Base-by-base conservation (phyloP, 2,888 invertebrate species). In the Drosophila meridiana region DNA sequence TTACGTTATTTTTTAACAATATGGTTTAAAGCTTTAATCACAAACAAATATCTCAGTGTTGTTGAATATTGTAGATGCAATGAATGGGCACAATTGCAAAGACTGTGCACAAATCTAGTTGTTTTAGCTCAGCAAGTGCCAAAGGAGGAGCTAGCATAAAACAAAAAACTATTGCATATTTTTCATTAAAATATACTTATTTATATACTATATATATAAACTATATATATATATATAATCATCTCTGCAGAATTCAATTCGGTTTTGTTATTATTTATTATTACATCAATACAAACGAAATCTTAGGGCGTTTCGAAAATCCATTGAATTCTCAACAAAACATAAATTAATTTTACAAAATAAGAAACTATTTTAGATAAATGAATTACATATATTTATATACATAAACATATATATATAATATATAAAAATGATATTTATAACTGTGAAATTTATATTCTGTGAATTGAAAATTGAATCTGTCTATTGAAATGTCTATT, bases 11-110 rank as follows among this genome's bases (percentile, higher is more conserved):
- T 30, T 67, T 48, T 48, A 70, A 63, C 59, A 59, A 62, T 57
- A 59, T 68, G 78, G 83, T 88, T 75, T 42, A 56, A 77, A 86
- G 84, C 87, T 84, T 83, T 85, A 83, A 56, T 65, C 47, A 67
- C 30, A 20, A 20, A 38, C 2, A n/a, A n/a, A 43, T 20, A 20
- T 55, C 53, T 73, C 53, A 34, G 20, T 65, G 52, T 59, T 72
- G 69, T 70, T 57, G 28, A 60, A 32, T 65, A 42, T 74, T 52
- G 64, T 78, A 30, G 9, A 50, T 50, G 13, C 65, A 57, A 38
- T 36, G 50, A 34, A 34, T 13, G 20, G 34, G 34, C 20, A 52
- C 34, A 32, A 52, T 5, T 34, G 32, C 9, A n/a, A 52, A 52
- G 20, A 52, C 52, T 52, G 13, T 13, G 11, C 34, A 34, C 52